A percentile compares a stretch with the other conserved stretches of the same genome.
Evolutionary conservation across 2,797 vertebrate species (phyloP).

Genomic region (Takifugu ocellatus): DNA sequence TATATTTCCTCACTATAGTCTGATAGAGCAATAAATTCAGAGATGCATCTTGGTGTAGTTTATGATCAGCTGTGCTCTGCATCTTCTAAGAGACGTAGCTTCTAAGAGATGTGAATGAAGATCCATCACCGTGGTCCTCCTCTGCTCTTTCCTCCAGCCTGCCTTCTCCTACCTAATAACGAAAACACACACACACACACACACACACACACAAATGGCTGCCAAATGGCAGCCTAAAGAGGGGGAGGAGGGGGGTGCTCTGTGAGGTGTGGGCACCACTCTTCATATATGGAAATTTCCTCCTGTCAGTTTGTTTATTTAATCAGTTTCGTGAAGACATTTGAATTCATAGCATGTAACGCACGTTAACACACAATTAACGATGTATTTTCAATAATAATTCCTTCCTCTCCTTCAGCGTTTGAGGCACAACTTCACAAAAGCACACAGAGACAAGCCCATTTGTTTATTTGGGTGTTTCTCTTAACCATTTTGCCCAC

Average conservation of each 20-base stretch:
- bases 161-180: slow-evolving; percentile 17
- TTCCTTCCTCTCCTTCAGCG: slow-evolving; percentile 20
- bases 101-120: background rate
- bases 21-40: too few species aligned
- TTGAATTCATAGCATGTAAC: slow-evolving; percentile 35
- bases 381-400: slow-evolving; percentile 44
- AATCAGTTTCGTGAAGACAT: slow-evolving; percentile 13
- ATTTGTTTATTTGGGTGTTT: slow-evolving; percentile 57
- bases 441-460: slow-evolving; percentile 40
- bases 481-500: slow-evolving; percentile 25
- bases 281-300: background rate
- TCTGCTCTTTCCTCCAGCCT: slow-evolving; percentile 25
- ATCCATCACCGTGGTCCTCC: slow-evolving; percentile 23
- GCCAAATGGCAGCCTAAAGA: too few species aligned
- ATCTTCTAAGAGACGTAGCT: background rate
- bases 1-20: too few species aligned
- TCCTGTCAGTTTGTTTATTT: slow-evolving; percentile 27
- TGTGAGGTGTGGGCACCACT: too few species aligned
- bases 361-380: slow-evolving; percentile 18
- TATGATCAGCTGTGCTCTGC: background rate
- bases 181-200: too few species aligned
- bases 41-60: too few species aligned
- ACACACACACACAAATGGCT: too few species aligned
- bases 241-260: too few species aligned
- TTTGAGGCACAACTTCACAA: slow-evolving; percentile 24